These are phyloP conservation scores for Burhinus oedicnemus DNA, from an alignment of 2,113 vertebrate species.

Conservation along the genomic window DNA sequence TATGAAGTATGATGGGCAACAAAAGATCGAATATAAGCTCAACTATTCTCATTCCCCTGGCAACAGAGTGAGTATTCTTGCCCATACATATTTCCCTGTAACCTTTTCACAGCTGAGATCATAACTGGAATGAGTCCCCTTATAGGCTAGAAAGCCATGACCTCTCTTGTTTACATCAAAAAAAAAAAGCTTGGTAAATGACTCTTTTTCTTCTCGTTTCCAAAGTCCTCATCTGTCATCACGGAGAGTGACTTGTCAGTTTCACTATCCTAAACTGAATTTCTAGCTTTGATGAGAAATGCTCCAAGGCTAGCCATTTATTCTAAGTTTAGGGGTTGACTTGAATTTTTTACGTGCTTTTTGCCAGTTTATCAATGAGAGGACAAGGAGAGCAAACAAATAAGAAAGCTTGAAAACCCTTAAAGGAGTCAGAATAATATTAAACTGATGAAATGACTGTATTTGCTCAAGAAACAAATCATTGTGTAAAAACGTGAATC, in stretches of 20 bases:
- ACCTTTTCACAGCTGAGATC: conserved; percentile 13
- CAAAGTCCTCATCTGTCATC: not conserved
- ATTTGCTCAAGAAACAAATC: not conserved
- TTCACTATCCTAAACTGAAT: conserved; percentile 5
- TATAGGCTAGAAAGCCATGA: not conserved
- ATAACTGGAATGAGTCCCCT: not conserved
- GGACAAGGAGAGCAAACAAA: not conserved
- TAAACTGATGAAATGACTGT: not conserved
- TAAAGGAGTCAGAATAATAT: not conserved
- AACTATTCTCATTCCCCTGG: not conserved
- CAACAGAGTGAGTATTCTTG: not conserved
- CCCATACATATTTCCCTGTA: not conserved
- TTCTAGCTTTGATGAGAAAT: not conserved
- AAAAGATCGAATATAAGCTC: not conserved
- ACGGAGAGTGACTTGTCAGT: not conserved
- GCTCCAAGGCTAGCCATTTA: not conserved
- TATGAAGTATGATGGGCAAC: not conserved
- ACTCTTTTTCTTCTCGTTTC: not conserved
- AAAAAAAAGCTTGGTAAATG: not conserved
- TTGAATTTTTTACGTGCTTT: not conserved
- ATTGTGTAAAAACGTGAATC: not conserved
- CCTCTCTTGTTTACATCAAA: conserved; percentile 9
- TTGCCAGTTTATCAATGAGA: not conserved
- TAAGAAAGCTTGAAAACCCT: not conserved
- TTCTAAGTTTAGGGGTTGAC: not conserved